phyloP scores from a whole-genome alignment of 2,797 vertebrate genomes.

The Acropternis orthonyx region DNA sequence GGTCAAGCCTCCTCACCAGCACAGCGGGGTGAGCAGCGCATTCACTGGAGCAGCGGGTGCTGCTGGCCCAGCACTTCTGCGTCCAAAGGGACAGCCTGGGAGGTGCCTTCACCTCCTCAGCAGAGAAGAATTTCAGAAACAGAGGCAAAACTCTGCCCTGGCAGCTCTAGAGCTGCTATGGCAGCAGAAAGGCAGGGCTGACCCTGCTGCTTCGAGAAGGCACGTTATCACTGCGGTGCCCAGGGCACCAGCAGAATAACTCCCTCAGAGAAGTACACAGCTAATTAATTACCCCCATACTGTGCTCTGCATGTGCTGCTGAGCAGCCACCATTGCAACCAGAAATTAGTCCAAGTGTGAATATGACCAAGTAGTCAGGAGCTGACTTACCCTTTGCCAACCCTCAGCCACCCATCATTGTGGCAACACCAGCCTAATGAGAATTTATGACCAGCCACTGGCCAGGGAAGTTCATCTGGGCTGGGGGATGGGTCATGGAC shows the following conservation, averaged over 20 bases:
- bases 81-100: not conserved
- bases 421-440: not conserved
- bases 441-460: not conserved
- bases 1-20: not conserved
- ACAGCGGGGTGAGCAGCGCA: fast-evolving
- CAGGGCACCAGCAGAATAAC: not conserved
- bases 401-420: not conserved
- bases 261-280: not conserved
- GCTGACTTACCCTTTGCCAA: not conserved
- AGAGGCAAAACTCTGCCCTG: not conserved
- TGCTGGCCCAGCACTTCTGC: not conserved
- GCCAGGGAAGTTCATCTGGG: not conserved
- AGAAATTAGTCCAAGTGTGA: not conserved
- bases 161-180: not conserved
- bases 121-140: not conserved
- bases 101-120: not conserved
- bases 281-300: constrained; percentile 43
- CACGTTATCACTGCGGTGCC: not conserved
- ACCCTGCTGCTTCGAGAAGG: not conserved
- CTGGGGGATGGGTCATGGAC: not conserved
- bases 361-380: not conserved
- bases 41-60: fast-evolving
- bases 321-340: not conserved
- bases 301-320: not conserved
- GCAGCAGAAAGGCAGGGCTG: constrained; percentile 33